phyloP scores from a whole-genome alignment of 2,113 vertebrate genomes.

The Cyphomyrus discorhynchus region DNA sequence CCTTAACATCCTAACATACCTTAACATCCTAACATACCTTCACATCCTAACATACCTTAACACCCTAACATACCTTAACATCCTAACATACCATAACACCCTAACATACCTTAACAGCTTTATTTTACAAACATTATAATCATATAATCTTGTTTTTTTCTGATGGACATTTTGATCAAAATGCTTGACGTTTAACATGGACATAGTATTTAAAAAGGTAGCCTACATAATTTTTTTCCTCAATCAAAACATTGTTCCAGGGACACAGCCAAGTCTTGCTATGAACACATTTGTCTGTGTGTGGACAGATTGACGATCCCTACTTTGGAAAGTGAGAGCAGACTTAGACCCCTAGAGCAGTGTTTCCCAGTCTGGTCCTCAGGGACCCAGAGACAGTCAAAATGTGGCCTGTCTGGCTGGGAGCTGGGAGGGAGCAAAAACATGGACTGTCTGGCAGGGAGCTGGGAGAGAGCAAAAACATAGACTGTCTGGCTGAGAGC shows the following conservation, averaged over 20 bases:
- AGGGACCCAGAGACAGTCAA: background rate
- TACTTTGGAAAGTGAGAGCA: background rate
- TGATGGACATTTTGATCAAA: background rate
- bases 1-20: no score
- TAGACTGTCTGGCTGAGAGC: background rate
- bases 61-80: background rate
- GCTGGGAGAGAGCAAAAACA: background rate
- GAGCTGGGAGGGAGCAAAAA: background rate
- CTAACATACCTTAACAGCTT: background rate
- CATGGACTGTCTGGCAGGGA: background rate
- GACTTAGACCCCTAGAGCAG: background rate
- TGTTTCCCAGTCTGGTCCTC: background rate
- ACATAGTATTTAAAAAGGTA: background rate
- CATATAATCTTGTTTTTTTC: background rate
- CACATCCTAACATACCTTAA: background rate
- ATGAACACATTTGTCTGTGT: background rate
- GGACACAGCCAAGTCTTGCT: background rate
- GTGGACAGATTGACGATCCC: background rate
- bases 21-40: background rate
- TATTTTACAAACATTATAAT: background rate
- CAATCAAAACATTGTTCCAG: background rate
- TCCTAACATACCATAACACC: background rate
- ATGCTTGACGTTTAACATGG: background rate
- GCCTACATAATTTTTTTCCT: background rate
- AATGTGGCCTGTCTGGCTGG: background rate